phyloP scores from a whole-genome alignment of 2,888 invertebrate species.

The Eilema griseolum region DNA sequence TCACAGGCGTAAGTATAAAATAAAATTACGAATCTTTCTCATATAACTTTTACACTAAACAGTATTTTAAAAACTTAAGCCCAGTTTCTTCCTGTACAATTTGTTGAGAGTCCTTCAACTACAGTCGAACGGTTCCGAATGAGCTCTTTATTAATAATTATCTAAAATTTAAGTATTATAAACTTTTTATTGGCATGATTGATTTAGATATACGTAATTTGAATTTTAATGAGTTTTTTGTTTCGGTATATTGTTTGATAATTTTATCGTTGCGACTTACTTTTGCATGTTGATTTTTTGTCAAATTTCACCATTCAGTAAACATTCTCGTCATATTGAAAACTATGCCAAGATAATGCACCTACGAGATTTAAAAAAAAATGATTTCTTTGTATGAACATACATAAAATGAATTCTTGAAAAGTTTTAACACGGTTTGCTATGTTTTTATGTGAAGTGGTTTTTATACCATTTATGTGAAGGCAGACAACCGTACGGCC shows the following conservation, averaged over 20 bases:
- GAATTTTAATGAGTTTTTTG: neutral
- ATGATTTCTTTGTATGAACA: too few species aligned
- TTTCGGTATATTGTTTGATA: neutral
- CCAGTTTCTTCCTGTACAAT: neutral
- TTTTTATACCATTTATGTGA: too few species aligned
- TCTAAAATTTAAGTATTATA: neutral
- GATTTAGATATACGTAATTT: neutral
- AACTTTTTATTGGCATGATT: neutral
- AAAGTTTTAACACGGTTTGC: too few species aligned
- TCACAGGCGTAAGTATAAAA: too few species aligned
- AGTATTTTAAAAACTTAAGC: neutral
- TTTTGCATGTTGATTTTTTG: neutral
- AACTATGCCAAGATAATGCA: too few species aligned
- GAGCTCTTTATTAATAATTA: slow-evolving; percentile 2
- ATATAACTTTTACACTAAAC: neutral
- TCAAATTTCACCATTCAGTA: neutral
- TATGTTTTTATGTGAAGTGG: too few species aligned
- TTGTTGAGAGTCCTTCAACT: neutral
- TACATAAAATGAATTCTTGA: too few species aligned
- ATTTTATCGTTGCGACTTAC: neutral
- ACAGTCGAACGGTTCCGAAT: neutral
- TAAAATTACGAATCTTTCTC: neutral
- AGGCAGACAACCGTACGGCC: too few species aligned
- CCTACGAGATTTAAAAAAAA: too few species aligned
- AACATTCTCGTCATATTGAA: neutral